phyloP scores from a whole-genome alignment of 1,140 invertebrate species.

The Aphis craccivora region DNA sequence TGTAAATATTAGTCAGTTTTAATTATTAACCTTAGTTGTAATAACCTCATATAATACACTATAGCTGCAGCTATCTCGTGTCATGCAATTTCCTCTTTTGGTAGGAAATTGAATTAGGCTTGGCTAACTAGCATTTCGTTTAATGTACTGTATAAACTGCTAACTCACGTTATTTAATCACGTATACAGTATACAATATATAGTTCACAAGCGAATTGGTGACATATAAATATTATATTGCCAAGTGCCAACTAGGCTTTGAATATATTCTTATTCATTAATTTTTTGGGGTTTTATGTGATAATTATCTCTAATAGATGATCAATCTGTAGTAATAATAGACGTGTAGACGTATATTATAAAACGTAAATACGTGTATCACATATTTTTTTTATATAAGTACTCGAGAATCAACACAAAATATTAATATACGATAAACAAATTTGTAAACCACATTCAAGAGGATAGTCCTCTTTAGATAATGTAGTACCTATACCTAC shows the following conservation, averaged over 20 bases:
- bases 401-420: neutral
- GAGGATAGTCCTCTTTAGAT: neutral
- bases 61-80: neutral
- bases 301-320: neutral
- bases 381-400: neutral
- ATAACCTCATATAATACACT: conserved; percentile 31
- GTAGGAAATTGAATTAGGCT: conserved; percentile 57
- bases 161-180: conserved; percentile 37
- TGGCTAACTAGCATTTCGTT: conserved; percentile 36
- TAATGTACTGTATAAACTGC: conserved; percentile 45
- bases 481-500: neutral
- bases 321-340: neutral
- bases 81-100: conserved; percentile 55
- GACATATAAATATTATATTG: neutral
- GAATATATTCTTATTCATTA: neutral
- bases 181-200: neutral
- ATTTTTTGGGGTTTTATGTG: neutral
- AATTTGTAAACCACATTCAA: neutral
- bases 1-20: conserved; percentile 43
- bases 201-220: neutral
- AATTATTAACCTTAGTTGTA: conserved; percentile 49
- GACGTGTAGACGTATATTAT: too few relatives aligned
- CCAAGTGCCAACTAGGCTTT: neutral
- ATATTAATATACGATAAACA: neutral
- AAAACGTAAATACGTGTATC: too few relatives aligned